Conservation (phyloP, 2,113 vertebrate genomes). For the Naja naja region DNA sequence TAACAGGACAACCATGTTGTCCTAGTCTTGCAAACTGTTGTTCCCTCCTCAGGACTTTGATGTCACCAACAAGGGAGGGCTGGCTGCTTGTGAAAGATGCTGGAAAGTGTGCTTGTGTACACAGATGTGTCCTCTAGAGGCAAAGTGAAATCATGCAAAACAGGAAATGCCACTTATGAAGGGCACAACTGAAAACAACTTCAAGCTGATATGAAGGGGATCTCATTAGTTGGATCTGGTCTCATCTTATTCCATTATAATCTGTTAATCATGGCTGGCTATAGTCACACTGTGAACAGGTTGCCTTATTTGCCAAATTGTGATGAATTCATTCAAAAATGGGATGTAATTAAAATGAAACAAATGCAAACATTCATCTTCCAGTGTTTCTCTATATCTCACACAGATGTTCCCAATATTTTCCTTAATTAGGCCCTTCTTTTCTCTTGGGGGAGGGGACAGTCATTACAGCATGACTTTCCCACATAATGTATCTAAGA, state of each 20-base stretch:
- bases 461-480: neutral
- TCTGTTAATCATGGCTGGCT: neutral
- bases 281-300: neutral
- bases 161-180: neutral
- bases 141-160: neutral
- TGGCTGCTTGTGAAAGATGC: slow-evolving; percentile 74
- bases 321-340: neutral
- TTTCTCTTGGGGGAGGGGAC: neutral
- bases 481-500: neutral
- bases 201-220: neutral
- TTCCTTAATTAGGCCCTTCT: neutral
- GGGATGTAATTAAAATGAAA: neutral
- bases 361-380: neutral
- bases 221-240: neutral
- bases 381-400: neutral
- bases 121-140: neutral
- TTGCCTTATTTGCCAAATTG: neutral
- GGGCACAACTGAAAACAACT: neutral
- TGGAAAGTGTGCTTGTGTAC: neutral
- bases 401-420: neutral
- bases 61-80: slow-evolving; percentile 77
- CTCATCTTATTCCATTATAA: neutral
- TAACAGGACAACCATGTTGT: slow-evolving; percentile 91
- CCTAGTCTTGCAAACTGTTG: slow-evolving; percentile 86
- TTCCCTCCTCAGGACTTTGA: slow-evolving; percentile 80